Evolutionary conservation across 2,113 vertebrate genomes (phyloP).

Genomic region (Miniopterus natalensis): DNA sequence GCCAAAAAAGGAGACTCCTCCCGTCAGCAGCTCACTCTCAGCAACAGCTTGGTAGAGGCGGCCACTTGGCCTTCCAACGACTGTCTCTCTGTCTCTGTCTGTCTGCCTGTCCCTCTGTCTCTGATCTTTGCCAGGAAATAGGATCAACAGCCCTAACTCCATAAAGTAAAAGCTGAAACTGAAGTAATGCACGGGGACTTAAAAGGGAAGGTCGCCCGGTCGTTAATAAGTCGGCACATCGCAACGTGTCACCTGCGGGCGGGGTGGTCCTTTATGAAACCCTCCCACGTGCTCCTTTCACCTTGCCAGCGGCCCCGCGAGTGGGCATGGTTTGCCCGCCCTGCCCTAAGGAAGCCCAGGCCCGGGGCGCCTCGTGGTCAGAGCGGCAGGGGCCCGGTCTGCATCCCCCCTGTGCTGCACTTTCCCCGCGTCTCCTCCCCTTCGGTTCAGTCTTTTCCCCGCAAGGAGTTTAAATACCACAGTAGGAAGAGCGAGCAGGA

Average conservation of each 20-base stretch:
- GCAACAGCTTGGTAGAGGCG: neutral
- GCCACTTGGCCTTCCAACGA: neutral
- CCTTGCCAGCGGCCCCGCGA: neutral
- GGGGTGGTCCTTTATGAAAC: neutral
- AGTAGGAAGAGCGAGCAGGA: neutral
- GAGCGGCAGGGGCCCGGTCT: accelerated
- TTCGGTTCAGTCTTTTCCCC: neutral
- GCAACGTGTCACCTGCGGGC: accelerated
- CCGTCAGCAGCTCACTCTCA: neutral
- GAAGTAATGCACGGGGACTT: neutral
- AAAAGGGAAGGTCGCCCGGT: accelerated
- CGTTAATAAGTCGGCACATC: neutral
- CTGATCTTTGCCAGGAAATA: neutral
- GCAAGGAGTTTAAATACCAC: neutral
- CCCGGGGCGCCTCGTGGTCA: accelerated
- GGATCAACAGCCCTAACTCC: neutral
- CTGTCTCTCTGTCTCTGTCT: neutral
- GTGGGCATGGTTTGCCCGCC: accelerated
- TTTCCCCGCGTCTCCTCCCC: neutral
- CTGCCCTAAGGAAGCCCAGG: neutral
- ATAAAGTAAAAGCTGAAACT: neutral
- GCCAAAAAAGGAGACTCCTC: constrained; percentile 44
- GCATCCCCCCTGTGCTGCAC: accelerated
- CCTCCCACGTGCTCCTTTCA: accelerated
- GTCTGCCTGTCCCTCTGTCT: neutral